Conservation (phyloP, 2,113 vertebrate species). For the Nyctereutes procyonoides region DNA sequence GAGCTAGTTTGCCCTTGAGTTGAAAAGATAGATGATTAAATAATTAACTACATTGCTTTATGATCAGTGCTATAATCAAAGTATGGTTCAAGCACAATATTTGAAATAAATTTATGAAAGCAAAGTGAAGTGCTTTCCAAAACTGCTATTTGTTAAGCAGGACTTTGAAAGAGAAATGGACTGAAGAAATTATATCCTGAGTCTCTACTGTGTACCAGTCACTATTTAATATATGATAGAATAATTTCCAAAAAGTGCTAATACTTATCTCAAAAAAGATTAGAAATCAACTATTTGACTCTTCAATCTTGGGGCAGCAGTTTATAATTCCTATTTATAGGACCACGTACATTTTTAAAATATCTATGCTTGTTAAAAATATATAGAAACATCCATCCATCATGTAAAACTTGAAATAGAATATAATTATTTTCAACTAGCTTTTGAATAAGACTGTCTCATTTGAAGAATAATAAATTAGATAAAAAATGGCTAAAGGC, state of each 20-base stretch:
- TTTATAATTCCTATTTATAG: background rate
- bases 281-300: background rate
- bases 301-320: background rate
- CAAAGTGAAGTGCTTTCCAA: background rate
- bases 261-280: background rate
- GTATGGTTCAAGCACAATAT: background rate
- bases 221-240: background rate
- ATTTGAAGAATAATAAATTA: background rate
- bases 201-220: background rate
- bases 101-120: slow-evolving; percentile 9
- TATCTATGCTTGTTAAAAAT: background rate
- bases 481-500: background rate
- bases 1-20: background rate
- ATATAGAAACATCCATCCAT: background rate
- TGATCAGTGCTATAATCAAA: background rate
- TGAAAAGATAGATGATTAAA: background rate
- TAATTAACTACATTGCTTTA: background rate
- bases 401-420: background rate
- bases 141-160: background rate
- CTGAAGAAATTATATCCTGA: background rate
- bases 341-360: background rate
- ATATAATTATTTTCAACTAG: background rate
- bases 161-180: background rate
- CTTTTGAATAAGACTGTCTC: background rate
- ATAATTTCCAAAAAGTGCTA: background rate